A percentile compares a stretch with the other conserved stretches of the same genome.
Conservation (phyloP, 2,113 vertebrate genomes). For the Polyodon spathula region DNA sequence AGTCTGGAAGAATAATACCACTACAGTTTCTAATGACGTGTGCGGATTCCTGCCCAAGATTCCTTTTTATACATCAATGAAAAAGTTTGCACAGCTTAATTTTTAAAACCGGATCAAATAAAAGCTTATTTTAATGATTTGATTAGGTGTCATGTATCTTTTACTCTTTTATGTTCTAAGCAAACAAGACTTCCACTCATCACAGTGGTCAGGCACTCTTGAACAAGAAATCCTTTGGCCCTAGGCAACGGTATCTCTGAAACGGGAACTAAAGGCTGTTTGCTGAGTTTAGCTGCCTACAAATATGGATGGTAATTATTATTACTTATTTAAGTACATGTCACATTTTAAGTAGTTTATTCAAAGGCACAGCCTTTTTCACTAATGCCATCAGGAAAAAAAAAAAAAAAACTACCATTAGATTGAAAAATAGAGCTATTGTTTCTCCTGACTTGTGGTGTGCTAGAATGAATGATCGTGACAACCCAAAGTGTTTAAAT, state of each 20-base stretch:
- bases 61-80: too few species aligned
- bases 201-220: constrained; percentile 42
- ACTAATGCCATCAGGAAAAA: constrained; percentile 48
- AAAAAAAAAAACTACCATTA: constrained; percentile 54
- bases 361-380: constrained; percentile 42
- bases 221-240: constrained; percentile 53
- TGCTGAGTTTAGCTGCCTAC: constrained; percentile 40
- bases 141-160: constrained; percentile 44
- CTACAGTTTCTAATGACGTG: too few species aligned
- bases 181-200: constrained; percentile 52
- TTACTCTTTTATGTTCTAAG: constrained; percentile 49
- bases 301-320: constrained; percentile 49
- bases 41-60: too few species aligned
- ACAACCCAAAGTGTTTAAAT: constrained; percentile 79
- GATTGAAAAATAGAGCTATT: constrained; percentile 47
- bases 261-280: constrained; percentile 27
- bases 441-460: constrained; percentile 41
- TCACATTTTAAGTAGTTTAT: constrained; percentile 41
- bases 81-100: too few species aligned
- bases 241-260: constrained; percentile 31
- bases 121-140: constrained; percentile 39
- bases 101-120: constrained; percentile 4
- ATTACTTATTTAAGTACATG: constrained; percentile 45
- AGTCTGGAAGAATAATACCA: too few species aligned
- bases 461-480: constrained; percentile 68